A percentile compares a stretch with the other conserved stretches of the same genome.
These are phyloP conservation scores for Caenorhabditis drosophilae DNA, from an alignment of 2,888 invertebrate genomes.

Conservation along the genomic window DNA sequence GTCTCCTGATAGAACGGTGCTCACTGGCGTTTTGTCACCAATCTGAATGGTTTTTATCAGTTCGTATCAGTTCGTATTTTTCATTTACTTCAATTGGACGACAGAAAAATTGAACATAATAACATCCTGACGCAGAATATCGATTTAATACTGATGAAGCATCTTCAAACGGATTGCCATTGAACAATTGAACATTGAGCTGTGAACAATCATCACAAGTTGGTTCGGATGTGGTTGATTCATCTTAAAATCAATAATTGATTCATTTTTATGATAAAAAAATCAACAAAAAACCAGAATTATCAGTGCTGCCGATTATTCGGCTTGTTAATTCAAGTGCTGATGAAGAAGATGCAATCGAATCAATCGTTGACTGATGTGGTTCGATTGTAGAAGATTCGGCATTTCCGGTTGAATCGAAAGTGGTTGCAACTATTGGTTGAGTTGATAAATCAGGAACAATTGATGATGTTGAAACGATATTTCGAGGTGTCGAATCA, in stretches of 20 bases:
- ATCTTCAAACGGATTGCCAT: slow-evolving; percentile 43
- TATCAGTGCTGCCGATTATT: slow-evolving; percentile 5
- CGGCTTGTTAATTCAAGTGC: slow-evolving; percentile 3
- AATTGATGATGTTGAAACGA: too few relatives aligned
- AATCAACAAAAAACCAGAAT: too few relatives aligned
- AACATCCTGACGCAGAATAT: slow-evolving; percentile 38
- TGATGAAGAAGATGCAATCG: background rate
- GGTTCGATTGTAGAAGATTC: background rate
- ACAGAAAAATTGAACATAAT: slow-evolving; percentile 48
- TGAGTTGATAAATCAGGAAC: too few relatives aligned
- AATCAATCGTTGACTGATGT: background rate
- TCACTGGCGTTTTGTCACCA: slow-evolving; percentile 42
- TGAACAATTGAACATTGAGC: slow-evolving; percentile 39
- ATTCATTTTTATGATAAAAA: too few relatives aligned
- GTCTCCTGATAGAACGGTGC: slow-evolving; percentile 43
- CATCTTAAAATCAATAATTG: slow-evolving; percentile 5
- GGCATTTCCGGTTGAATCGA: background rate
- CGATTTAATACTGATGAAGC: slow-evolving; percentile 50
- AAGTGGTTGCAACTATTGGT: background rate
- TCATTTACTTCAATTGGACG: slow-evolving; percentile 37
- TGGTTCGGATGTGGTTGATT: slow-evolving; percentile 7
- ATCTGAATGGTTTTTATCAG: slow-evolving; percentile 30
- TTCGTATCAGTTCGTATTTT: too few relatives aligned
- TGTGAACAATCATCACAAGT: slow-evolving; percentile 42
- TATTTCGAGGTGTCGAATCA: too few relatives aligned